Conservation (phyloP, 1,140 invertebrate genomes). For the Zaprionus taronus region DNA sequence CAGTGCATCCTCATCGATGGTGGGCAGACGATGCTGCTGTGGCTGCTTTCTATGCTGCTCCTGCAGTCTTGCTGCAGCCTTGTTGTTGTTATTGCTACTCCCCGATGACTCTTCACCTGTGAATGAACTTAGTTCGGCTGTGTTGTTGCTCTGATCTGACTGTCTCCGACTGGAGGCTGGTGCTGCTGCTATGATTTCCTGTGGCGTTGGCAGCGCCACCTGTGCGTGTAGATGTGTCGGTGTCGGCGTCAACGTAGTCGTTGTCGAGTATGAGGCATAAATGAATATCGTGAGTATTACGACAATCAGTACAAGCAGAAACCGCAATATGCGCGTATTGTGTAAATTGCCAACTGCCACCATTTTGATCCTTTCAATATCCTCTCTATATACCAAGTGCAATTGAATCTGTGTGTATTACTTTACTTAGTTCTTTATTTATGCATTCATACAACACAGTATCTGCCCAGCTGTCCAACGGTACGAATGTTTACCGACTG, state of each 20-base stretch:
- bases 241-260: conserved; percentile 61
- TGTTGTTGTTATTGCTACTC: conserved; percentile 2
- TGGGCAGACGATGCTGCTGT: conserved; percentile 71
- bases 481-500: conserved; percentile 49
- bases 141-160: conserved; percentile 45
- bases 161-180: background rate
- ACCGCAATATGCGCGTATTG: conserved; percentile 80
- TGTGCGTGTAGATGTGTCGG: conserved; percentile 58
- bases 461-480: conserved; percentile 1
- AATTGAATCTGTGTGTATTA: background rate
- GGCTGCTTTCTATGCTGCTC: conserved; percentile 42
- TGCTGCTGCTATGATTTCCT: conserved; percentile 40
- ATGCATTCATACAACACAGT: conserved; percentile 6
- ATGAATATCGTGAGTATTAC: conserved; percentile 83
- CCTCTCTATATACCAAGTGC: conserved; percentile 24
- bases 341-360: conserved; percentile 69
- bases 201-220: conserved; percentile 36
- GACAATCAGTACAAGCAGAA: conserved; percentile 73
- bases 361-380: conserved; percentile 30
- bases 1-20: conserved; percentile 77
- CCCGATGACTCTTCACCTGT: conserved; percentile 14
- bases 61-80: background rate
- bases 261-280: conserved; percentile 81
- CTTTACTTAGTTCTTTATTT: background rate
- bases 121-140: conserved; percentile 37